Evolutionary conservation across 2,888 invertebrate genomes (phyloP).

Genomic region (Punctoribates punctum): DNA sequence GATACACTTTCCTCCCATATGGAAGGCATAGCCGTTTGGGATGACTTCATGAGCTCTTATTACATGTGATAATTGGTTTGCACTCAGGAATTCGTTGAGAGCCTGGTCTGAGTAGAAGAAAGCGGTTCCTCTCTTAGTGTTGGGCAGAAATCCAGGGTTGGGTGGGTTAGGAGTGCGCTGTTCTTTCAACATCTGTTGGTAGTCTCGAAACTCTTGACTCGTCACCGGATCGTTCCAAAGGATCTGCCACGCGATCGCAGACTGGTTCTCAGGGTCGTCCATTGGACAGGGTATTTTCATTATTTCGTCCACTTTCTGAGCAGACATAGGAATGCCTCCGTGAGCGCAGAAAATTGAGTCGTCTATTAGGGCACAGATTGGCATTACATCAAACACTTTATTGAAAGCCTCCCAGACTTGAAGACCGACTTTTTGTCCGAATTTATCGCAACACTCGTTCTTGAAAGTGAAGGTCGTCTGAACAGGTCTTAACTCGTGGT

Average conservation of each 20-base stretch:
- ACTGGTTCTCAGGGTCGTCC: slow-evolving; percentile 64
- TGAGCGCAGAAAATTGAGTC: slow-evolving; percentile 72
- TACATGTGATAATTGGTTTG: slow-evolving; percentile 66
- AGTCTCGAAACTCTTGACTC: slow-evolving; percentile 29
- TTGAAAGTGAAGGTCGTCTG: slow-evolving; percentile 71
- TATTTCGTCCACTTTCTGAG: slow-evolving; percentile 22
- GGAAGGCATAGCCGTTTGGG: slow-evolving; percentile 64
- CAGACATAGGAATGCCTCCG: slow-evolving; percentile 67
- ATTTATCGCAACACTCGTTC: slow-evolving; percentile 67
- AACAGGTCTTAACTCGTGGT: slow-evolving; percentile 70
- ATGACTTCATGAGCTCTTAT: slow-evolving; percentile 71
- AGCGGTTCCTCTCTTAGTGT: slow-evolving; percentile 66
- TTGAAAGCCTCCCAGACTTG: slow-evolving; percentile 69
- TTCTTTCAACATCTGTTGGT: not conserved
- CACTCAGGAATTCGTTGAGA: slow-evolving; percentile 64
- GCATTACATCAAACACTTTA: slow-evolving; percentile 67
- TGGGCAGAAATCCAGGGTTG: slow-evolving; percentile 64
- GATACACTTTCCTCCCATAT: slow-evolving; percentile 65
- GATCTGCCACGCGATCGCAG: slow-evolving; percentile 70
- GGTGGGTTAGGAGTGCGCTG: not conserved
- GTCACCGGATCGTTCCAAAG: slow-evolving; percentile 67
- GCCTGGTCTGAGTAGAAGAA: slow-evolving; percentile 68
- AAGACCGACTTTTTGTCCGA: slow-evolving; percentile 62
- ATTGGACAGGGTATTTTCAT: slow-evolving; percentile 66
- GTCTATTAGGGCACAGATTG: slow-evolving; percentile 70